Evolutionary conservation across 1,140 invertebrate species (phyloP).

Genomic region (Phymorhynchus buccinoides): DNA sequence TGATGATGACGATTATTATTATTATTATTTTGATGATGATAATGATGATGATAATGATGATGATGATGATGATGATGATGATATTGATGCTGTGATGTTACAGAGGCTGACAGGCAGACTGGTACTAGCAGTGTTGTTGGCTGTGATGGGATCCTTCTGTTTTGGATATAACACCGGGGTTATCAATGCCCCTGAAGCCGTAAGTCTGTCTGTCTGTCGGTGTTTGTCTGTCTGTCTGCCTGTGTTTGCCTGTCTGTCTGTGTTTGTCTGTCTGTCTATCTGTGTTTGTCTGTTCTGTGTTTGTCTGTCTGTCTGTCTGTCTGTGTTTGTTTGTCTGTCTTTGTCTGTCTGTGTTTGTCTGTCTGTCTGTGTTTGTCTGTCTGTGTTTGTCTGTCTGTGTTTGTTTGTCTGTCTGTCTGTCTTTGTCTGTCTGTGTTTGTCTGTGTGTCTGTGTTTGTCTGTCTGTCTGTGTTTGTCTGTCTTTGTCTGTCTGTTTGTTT

Average conservation of each 20-base stretch:
- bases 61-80: neutral
- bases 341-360: too few relatives aligned
- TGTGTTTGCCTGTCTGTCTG: neutral
- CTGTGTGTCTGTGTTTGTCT: neutral
- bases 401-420: neutral
- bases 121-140: slow-evolving; percentile 86
- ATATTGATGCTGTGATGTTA: slow-evolving; percentile 27
- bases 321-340: neutral
- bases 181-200: slow-evolving; percentile 90
- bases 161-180: slow-evolving; percentile 97
- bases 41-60: too few relatives aligned
- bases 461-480: slow-evolving; percentile 15
- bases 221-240: slow-evolving; percentile 15
- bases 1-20: too few relatives aligned
- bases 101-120: slow-evolving; percentile 80
- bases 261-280: neutral
- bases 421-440: neutral
- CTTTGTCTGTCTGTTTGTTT: slow-evolving; percentile 21
- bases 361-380: neutral
- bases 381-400: neutral
- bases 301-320: neutral
- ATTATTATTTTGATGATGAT: too few relatives aligned
- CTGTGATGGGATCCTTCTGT: slow-evolving; percentile 90
- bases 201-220: too few relatives aligned
- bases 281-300: too few relatives aligned